Evolutionary conservation across 2,797 vertebrate genomes (phyloP), one percentile per base, ranked within the genome.

Genomic region (Spondyliosoma cantharus): DNA sequence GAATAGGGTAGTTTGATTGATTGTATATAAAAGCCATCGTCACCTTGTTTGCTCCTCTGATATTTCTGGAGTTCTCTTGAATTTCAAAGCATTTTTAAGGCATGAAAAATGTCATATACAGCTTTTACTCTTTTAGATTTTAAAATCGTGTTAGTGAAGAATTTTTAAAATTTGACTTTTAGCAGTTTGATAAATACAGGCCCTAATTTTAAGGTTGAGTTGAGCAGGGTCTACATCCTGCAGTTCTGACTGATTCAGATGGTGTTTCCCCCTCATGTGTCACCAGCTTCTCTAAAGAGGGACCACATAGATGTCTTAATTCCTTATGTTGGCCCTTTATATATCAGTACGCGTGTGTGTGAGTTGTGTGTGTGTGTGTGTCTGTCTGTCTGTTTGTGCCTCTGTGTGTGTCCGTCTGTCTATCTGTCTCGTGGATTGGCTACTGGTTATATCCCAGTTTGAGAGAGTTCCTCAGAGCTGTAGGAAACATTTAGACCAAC

Each of bases 251-350:
- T 75, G 81, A 74, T 49, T 59, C 27, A 86, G 91, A 82, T 53
- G 76, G 56, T 52, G 29, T 85, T 84, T 22, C 75, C 84, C 89
- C 87, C 85, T 85, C 72, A 70, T 76, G 85, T 90, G 90, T 94
- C 93, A 95, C 93, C 93, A 95, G 93, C 94, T 89, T 91, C 86
- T 93, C 89, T 85, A 72, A 71, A 86, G 88, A 90, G 89, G 91
- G 88, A 93, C 93, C 91, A 92, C 86, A 71, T 86, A 84, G 84
- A 89, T 92, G 92, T 92, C 93, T 92, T 93, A 91, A 90, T 82
- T 86, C 84, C 88, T 89, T 89, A 60, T 74, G 80, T 91, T 90
- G 87, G 81, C 83, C 87, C 72, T 91, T 84, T 82, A 83, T 83
- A 76, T 85, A 83, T 83, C 68, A 72, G 61, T 81, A 25, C 76